phyloP scores from a whole-genome alignment of 2,888 invertebrate genomes.

The Dicycla oo region DNA sequence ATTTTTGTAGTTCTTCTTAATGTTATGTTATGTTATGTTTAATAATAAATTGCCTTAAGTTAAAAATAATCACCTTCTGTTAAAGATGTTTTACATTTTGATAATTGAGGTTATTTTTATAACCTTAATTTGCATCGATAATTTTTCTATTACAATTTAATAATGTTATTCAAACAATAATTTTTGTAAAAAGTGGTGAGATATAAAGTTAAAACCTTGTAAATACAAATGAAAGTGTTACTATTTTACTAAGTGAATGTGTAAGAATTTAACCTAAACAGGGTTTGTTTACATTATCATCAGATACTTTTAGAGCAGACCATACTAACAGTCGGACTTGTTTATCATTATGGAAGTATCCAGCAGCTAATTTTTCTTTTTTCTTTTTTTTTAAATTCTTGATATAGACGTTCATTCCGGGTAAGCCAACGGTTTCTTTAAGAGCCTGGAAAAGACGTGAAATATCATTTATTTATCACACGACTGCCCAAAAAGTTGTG shows the following conservation, averaged over 20 bases:
- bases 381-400: conserved; percentile 42
- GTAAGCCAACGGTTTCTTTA: conserved; percentile 73
- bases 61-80: not conserved
- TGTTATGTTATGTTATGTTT: too few species aligned
- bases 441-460: conserved; percentile 68
- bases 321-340: conserved; percentile 78
- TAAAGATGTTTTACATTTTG: not conserved
- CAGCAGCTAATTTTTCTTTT: conserved; percentile 67
- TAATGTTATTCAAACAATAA: too few species aligned
- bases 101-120: not conserved
- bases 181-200: not conserved
- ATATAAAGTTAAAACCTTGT: too few species aligned
- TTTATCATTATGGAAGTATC: conserved; percentile 76
- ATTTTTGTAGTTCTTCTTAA: too few species aligned
- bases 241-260: not conserved
- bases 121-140: not conserved
- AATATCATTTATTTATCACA: too few species aligned
- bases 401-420: conserved; percentile 75
- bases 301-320: not conserved
- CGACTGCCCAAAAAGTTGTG: too few species aligned
- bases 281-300: not conserved
- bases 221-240: not conserved
- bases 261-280: not conserved
- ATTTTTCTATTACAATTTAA: not conserved
- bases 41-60: too few species aligned